These are phyloP conservation scores for Otolemur crassicaudatus DNA, from an alignment of 2,797 vertebrate genomes.

Conservation along the genomic window DNA sequence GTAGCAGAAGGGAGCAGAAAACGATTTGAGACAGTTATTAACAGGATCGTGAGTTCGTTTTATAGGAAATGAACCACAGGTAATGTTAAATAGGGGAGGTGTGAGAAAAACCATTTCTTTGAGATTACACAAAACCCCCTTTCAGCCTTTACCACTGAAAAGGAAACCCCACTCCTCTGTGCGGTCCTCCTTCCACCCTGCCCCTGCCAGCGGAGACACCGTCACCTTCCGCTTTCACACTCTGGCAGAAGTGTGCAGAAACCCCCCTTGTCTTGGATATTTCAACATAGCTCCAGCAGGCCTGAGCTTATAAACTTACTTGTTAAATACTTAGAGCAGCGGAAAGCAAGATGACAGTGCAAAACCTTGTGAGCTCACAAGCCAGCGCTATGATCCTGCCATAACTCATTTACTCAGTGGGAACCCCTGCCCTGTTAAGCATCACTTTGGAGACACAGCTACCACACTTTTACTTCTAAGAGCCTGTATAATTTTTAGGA, in stretches of 20 bases:
- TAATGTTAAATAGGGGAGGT: background rate
- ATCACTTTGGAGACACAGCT: background rate
- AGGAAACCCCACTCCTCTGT: background rate
- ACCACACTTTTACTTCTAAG: conserved; percentile 40
- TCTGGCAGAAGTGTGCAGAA: background rate
- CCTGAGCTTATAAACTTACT: background rate
- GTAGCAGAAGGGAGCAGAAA: background rate
- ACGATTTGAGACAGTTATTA: background rate
- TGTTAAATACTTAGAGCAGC: background rate
- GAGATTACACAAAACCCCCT: background rate
- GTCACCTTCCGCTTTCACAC: background rate
- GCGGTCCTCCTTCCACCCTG: background rate
- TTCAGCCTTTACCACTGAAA: background rate
- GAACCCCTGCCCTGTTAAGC: conserved; percentile 55
- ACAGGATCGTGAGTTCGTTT: background rate
- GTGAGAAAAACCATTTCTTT: background rate
- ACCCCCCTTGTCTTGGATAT: background rate
- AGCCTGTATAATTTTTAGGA: conserved; percentile 67
- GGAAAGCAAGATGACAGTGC: background rate
- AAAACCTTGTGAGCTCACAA: background rate
- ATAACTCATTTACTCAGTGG: conserved; percentile 45
- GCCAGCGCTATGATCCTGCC: background rate
- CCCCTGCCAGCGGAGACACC: background rate
- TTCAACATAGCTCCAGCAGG: background rate
- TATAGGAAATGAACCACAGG: too few species aligned